phyloP scores from a whole-genome alignment of 2,113 vertebrate species.

The Ancistrus triradiatus region DNA sequence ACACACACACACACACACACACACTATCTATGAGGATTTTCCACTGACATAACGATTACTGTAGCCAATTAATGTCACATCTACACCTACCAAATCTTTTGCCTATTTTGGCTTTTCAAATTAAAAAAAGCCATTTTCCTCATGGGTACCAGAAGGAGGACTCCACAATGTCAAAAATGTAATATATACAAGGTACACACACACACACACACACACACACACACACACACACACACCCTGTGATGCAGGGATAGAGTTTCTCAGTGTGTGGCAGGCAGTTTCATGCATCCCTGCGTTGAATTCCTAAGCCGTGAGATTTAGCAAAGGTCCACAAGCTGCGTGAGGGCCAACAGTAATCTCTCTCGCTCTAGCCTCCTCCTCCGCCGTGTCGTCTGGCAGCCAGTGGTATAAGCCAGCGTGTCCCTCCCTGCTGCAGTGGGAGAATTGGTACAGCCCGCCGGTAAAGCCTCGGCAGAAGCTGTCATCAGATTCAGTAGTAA shows the following conservation, averaged over 20 bases:
- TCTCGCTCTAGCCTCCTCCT: too few species aligned
- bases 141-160: too few species aligned
- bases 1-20: conserved; percentile 16
- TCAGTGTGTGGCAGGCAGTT: background rate
- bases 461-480: conserved; percentile 60
- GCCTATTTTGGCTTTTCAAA: too few species aligned
- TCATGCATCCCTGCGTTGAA: conserved; percentile 42
- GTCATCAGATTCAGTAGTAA: conserved; percentile 68
- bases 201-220: background rate
- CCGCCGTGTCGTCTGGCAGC: conserved; percentile 40
- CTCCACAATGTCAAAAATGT: too few species aligned
- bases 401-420: conserved; percentile 44
- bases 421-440: conserved; percentile 52
- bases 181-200: too few species aligned
- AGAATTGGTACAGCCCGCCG: conserved; percentile 63
- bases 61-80: too few species aligned
- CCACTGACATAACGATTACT: too few species aligned
- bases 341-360: conserved; percentile 52
- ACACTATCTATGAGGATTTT: too few species aligned
- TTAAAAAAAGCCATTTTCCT: too few species aligned
- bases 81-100: too few species aligned
- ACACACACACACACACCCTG: too few species aligned
- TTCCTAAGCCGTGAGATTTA: conserved; percentile 49
- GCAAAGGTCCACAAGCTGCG: conserved; percentile 55
- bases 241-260: conserved; percentile 26